Percentiles rank a stretch among this genome's conserved stretches.
phyloP scores from a whole-genome alignment of 2,888 invertebrate species.

The Gandaritis pyraliata region DNA sequence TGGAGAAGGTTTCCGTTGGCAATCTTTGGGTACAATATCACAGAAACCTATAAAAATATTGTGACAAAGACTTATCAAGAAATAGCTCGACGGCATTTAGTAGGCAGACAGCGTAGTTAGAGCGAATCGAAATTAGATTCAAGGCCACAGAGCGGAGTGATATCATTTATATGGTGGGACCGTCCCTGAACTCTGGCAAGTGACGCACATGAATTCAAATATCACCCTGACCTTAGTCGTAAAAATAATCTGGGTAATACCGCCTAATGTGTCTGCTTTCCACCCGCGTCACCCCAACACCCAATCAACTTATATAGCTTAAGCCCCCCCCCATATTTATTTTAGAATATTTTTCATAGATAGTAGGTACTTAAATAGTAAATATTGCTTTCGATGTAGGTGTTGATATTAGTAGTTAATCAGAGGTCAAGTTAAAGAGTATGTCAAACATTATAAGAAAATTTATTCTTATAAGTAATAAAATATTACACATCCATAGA shows the following conservation, averaged over 20 bases:
- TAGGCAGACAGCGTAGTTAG: slow-evolving; percentile 77
- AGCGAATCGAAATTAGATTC: slow-evolving; percentile 78
- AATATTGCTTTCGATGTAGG: neutral
- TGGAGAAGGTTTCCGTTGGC: too few relatives aligned
- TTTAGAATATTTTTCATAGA: neutral
- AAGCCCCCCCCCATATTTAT: neutral
- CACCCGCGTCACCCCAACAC: slow-evolving; percentile 44
- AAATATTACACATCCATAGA: neutral
- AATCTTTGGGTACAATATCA: neutral
- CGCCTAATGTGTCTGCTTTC: slow-evolving; percentile 52
- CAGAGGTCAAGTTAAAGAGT: slow-evolving; percentile 5
- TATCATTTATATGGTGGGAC: slow-evolving; percentile 78
- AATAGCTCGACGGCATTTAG: slow-evolving; percentile 57
- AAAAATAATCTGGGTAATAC: slow-evolving; percentile 70
- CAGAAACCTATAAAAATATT: slow-evolving; percentile 35
- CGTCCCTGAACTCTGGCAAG: slow-evolving; percentile 80
- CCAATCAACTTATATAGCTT: slow-evolving; percentile 38
- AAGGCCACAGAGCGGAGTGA: slow-evolving; percentile 74
- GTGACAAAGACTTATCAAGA: slow-evolving; percentile 40
- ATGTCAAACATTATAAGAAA: slow-evolving; percentile 7
- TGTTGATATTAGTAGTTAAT: neutral
- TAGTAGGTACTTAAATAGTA: neutral
- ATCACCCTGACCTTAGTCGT: slow-evolving; percentile 75
- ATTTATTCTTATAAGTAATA: slow-evolving; percentile 31
- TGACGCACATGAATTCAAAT: slow-evolving; percentile 80